A percentile compares a stretch with the other conserved stretches of the same genome.
Conservation (phyloP, 1,140 invertebrate genomes). For the Bombus haemorrhoidalis region DNA sequence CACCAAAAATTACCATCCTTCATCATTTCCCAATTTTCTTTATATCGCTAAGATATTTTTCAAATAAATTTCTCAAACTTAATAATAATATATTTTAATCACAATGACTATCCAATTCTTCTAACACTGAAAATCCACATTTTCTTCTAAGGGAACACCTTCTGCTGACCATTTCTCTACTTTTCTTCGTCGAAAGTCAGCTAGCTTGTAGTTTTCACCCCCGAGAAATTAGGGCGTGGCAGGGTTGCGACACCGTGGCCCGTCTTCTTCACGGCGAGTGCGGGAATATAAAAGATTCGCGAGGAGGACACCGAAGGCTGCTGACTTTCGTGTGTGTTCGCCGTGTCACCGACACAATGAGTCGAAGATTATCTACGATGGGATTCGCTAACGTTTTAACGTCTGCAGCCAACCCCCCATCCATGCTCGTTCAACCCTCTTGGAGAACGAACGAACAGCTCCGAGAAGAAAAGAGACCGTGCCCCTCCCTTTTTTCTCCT, state of each 20-base stretch:
- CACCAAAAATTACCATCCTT: not conserved
- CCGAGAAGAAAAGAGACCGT: conserved; percentile 42
- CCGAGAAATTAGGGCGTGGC: conserved; percentile 61
- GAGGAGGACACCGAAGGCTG: conserved; percentile 25
- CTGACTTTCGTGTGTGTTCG: conserved; percentile 53
- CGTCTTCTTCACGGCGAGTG: conserved; percentile 41
- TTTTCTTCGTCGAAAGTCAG: not conserved
- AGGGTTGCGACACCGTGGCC: not conserved
- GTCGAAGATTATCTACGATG: conserved; percentile 69
- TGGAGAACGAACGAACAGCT: conserved; percentile 32
- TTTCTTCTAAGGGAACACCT: not conserved
- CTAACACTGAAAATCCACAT: not conserved
- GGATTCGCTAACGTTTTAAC: conserved; percentile 67
- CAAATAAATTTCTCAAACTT: no score
- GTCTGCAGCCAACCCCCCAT: conserved; percentile 49
- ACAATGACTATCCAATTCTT: not conserved
- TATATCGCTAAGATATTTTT: not conserved
- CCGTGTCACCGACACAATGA: conserved; percentile 68
- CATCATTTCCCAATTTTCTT: not conserved
- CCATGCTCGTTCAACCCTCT: conserved; percentile 30
- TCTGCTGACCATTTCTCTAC: not conserved
- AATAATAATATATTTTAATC: not conserved
- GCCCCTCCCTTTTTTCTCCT: conserved; percentile 32
- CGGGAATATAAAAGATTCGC: conserved; percentile 59
- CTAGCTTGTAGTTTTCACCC: not conserved